Conservation (phyloP, 2,113 vertebrate genomes). For the Alectura lathami region DNA sequence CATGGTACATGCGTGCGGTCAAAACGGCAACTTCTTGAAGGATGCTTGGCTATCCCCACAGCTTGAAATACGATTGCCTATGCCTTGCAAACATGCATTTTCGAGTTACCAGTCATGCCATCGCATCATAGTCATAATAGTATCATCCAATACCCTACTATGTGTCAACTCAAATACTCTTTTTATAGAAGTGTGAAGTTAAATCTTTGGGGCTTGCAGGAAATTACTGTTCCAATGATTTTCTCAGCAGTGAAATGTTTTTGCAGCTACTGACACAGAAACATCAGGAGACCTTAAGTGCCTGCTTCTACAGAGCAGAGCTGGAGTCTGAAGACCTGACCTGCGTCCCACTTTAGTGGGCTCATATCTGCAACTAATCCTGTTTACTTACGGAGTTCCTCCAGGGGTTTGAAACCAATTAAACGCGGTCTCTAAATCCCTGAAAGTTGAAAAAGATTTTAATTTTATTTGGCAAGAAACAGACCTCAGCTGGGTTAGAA, state of each 20-base stretch:
- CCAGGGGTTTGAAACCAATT: conserved; percentile 4
- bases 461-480: conserved; percentile 53
- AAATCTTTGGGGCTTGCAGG: conserved; percentile 53
- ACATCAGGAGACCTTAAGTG: conserved; percentile 79
- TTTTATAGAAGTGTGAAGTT: conserved; percentile 45
- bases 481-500: conserved; percentile 49
- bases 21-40: conserved; percentile 31
- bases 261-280: conserved; percentile 56
- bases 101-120: conserved; percentile 74
- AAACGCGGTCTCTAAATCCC: conserved; percentile 16
- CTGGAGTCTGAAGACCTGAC: conserved; percentile 47
- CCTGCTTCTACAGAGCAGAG: conserved; percentile 68
- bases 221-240: conserved; percentile 16
- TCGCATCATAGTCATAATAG: conserved; percentile 42
- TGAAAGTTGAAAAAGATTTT: conserved; percentile 48
- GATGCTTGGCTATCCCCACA: conserved; percentile 3
- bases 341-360: conserved; percentile 44
- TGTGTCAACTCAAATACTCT: conserved; percentile 3
- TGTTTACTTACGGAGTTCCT: conserved; percentile 43
- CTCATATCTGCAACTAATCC: conserved; percentile 44
- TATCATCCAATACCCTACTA: conserved; percentile 59
- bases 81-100: conserved; percentile 66
- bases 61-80: conserved; percentile 53
- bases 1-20: conserved; percentile 50
- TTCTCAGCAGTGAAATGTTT: conserved; percentile 37